Percentiles rank a stretch among this genome's conserved stretches.
phyloP scores from a whole-genome alignment of 2,113 vertebrate genomes.

The Psettodes erumei region DNA sequence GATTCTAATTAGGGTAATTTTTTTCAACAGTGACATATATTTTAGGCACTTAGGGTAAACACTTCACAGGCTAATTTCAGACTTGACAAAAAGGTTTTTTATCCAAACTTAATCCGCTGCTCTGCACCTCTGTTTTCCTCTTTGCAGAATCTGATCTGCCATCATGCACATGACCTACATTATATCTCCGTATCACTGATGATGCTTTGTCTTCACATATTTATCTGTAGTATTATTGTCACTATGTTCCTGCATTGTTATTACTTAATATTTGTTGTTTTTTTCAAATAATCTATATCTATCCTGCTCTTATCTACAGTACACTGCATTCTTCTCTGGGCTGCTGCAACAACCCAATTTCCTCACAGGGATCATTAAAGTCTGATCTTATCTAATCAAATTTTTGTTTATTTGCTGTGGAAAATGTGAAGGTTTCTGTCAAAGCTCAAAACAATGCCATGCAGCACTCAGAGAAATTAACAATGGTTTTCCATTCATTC shows the following conservation, averaged over 20 bases:
- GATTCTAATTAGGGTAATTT: not conserved
- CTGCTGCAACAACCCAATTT: conserved; percentile 68
- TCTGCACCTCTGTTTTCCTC: conserved; percentile 17
- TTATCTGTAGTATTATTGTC: conserved; percentile 38
- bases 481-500: conserved; percentile 75
- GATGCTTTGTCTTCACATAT: conserved; percentile 39
- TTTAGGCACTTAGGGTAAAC: conserved; percentile 44
- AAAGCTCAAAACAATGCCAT: conserved; percentile 37
- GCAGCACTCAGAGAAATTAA: conserved; percentile 56
- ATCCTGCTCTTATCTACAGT: conserved; percentile 64
- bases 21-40: conserved; percentile 14
- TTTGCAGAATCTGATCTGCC: conserved; percentile 41
- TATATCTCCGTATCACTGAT: conserved; percentile 27
- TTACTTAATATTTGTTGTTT: conserved; percentile 58
- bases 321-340: conserved; percentile 52
- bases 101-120: conserved; percentile 45
- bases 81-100: conserved; percentile 34
- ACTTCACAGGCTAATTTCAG: conserved; percentile 29
- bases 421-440: conserved; percentile 68
- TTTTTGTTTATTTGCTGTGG: conserved; percentile 74
- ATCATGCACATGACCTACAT: conserved; percentile 35
- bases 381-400: conserved; percentile 73
- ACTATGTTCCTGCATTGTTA: conserved; percentile 42
- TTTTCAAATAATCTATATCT: conserved; percentile 59
- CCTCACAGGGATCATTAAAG: conserved; percentile 72